Percentiles rank a stretch among this genome's conserved stretches.
Conservation (phyloP, 2,797 vertebrate genomes). For the Chelmon rostratus region DNA sequence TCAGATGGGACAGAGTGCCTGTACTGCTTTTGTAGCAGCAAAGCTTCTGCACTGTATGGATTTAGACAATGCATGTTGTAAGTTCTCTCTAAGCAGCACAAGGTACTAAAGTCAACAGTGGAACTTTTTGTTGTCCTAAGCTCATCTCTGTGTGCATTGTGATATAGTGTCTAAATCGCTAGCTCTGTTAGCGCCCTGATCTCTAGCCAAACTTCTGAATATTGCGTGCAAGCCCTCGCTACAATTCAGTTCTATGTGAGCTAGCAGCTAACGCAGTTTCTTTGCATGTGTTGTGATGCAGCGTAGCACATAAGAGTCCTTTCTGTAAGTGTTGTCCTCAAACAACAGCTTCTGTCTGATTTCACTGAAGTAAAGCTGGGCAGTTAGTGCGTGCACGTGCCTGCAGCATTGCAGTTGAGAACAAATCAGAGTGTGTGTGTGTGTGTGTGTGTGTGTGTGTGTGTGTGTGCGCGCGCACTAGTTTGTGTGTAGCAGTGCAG, state of each 20-base stretch:
- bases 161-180: conserved; percentile 43
- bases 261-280: conserved; percentile 49
- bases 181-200: conserved; percentile 40
- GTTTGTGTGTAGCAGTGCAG: conserved; percentile 63
- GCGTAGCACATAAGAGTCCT: conserved; percentile 42
- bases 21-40: conserved; percentile 25
- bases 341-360: conserved; percentile 65
- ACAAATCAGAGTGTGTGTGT: conserved; percentile 52
- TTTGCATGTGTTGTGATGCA: conserved; percentile 50
- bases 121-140: conserved; percentile 32
- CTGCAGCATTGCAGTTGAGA: conserved; percentile 68
- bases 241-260: conserved; percentile 35
- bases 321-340: conserved; percentile 51
- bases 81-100: conserved; percentile 37
- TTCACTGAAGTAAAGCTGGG: conserved; percentile 49
- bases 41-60: conserved; percentile 34
- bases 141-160: conserved; percentile 51
- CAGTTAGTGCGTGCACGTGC: conserved; percentile 58
- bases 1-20: conserved; percentile 33
- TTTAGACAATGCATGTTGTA: conserved; percentile 28
- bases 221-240: conserved; percentile 17
- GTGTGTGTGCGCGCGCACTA: conserved; percentile 33
- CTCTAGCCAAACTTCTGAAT: conserved; percentile 39
- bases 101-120: conserved; percentile 48
- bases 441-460: conserved; percentile 27